Conservation (phyloP, 2,888 invertebrate species). For the Prosopocoilus inquinatus region DNA sequence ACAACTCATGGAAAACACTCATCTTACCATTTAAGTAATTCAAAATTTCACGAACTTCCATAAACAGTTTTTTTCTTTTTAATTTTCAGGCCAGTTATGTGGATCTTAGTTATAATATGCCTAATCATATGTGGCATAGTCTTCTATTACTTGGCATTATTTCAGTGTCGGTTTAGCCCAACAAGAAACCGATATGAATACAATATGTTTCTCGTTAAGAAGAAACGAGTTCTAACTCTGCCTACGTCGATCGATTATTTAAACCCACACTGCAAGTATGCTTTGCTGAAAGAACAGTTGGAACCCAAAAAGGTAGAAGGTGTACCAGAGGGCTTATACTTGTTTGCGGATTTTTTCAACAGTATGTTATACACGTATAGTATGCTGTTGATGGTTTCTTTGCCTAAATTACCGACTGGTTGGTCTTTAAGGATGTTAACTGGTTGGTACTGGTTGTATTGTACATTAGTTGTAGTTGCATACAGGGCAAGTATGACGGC, state of each 20-base stretch:
- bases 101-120: constrained; percentile 70
- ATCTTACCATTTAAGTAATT: constrained; percentile 75
- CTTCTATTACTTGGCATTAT: constrained; percentile 64
- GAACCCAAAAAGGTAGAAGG: constrained; percentile 35
- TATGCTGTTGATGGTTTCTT: constrained; percentile 75
- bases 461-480: constrained; percentile 73
- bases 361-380: constrained; percentile 78
- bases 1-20: constrained; percentile 82
- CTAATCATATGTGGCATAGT: constrained; percentile 64
- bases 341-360: constrained; percentile 71
- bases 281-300: constrained; percentile 40
- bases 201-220: constrained; percentile 19
- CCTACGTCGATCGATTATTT: constrained; percentile 33
- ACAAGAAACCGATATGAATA: constrained; percentile 4
- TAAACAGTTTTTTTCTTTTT: background rate
- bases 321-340: constrained; percentile 57
- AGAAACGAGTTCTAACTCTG: constrained; percentile 33
- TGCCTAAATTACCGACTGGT: constrained; percentile 73
- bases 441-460: constrained; percentile 87
- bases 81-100: constrained; percentile 57
- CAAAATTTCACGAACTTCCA: constrained; percentile 1
- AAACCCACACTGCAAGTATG: constrained; percentile 39
- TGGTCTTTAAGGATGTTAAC: constrained; percentile 80
- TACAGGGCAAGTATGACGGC: constrained; percentile 85
- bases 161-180: constrained; percentile 52